Percentiles rank a stretch among this genome's conserved stretches.
phyloP scores from a whole-genome alignment of 30 jellyfish, hydroid and myxozoan genomes.

The Chrysaora quinquecirrha region DNA sequence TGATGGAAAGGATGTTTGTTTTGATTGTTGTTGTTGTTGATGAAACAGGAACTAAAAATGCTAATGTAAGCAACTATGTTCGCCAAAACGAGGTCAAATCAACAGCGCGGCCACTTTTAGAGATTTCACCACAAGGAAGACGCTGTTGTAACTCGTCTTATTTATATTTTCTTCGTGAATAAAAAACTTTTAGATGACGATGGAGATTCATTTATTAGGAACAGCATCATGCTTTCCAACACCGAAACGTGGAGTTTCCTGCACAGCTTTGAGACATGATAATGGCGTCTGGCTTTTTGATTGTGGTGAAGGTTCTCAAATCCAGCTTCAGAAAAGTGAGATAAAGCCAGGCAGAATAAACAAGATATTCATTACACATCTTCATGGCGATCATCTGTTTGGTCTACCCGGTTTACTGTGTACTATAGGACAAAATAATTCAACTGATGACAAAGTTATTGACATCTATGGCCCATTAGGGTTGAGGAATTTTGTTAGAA shows the following conservation, averaged over 20 bases:
- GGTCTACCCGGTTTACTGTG: conserved; percentile 96
- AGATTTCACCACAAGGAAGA: no score
- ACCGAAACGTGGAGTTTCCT: conserved; percentile 88
- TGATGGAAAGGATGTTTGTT: no score
- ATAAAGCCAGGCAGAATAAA: conserved; percentile 76
- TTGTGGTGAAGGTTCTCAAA: conserved; percentile 98
- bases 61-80: background rate
- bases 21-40: no score
- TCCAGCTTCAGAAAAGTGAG: conserved; percentile 85
- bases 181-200: no score
- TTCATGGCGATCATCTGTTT: conserved; percentile 97
- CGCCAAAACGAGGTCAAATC: background rate
- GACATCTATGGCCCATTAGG: conserved; percentile 94
- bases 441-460: conserved; percentile 35
- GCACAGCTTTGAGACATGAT: conserved; percentile 75
- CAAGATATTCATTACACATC: conserved; percentile 86
- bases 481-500: conserved; percentile 59
- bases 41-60: no score
- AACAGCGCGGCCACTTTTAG: background rate
- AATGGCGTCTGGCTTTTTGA: conserved; percentile 87
- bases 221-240: conserved; percentile 94
- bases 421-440: conserved; percentile 74
- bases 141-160: no score
- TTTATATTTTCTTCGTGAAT: no score
- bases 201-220: conserved; percentile 89